phyloP scores from a whole-genome alignment of 2,888 invertebrate species.

The Opisthograptis luteolata region DNA sequence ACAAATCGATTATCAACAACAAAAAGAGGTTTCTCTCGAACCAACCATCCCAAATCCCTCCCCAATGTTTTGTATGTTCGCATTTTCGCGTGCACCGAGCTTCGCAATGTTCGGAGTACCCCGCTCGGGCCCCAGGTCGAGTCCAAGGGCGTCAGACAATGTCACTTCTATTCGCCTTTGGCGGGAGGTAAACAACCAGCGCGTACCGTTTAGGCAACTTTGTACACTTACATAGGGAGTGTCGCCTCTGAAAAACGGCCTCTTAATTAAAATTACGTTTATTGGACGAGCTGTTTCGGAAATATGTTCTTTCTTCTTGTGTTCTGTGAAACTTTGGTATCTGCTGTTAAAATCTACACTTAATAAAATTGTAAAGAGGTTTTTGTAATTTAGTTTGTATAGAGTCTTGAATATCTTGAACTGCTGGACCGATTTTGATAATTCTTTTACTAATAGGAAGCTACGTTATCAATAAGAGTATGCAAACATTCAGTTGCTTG shows the following conservation, averaged over 20 bases:
- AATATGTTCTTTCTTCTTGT: too few relatives aligned
- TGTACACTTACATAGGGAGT: conserved; percentile 10
- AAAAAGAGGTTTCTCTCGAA: conserved; percentile 3
- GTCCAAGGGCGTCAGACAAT: conserved; percentile 70
- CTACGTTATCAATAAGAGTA: too few relatives aligned
- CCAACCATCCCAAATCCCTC: conserved; percentile 2
- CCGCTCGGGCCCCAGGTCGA: conserved; percentile 40
- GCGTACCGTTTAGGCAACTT: conserved; percentile 30
- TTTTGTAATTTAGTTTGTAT: too few relatives aligned
- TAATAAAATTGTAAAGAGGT: too few relatives aligned
- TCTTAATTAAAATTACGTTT: conserved; percentile 43
- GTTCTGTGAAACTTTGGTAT: too few relatives aligned
- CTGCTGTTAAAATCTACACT: too few relatives aligned
- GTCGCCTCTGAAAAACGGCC: conserved; percentile 35
- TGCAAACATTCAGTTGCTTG: too few relatives aligned
- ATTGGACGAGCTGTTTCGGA: too few relatives aligned
- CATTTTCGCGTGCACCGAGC: conserved; percentile 19
- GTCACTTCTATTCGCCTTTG: conserved; percentile 79
- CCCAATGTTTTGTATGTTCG: conserved; percentile 12
- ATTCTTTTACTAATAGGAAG: too few relatives aligned
- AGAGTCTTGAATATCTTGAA: too few relatives aligned
- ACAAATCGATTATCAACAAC: too few relatives aligned
- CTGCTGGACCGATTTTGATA: too few relatives aligned
- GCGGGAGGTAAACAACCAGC: conserved; percentile 68
- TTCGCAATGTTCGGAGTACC: conserved; percentile 21